These are phyloP conservation scores for Nectonema munidae DNA, from an alignment of 2,888 invertebrate genomes.

Conservation along the genomic window DNA sequence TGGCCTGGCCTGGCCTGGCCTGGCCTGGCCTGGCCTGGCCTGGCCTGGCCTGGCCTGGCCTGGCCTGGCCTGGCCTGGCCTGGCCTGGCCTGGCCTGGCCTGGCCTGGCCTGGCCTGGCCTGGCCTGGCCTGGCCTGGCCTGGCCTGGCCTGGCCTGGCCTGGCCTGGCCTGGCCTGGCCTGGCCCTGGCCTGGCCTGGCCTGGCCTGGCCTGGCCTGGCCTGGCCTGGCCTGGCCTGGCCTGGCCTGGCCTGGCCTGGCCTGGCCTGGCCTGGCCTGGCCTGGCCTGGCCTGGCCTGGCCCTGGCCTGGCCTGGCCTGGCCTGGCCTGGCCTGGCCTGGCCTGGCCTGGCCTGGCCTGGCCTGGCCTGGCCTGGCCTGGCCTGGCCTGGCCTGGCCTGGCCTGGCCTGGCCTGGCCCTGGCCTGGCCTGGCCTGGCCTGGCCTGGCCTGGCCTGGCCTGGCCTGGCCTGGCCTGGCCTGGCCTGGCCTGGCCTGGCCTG, in stretches of 20 bases:
- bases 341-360: slow-evolving; percentile 13
- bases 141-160: slow-evolving; percentile 12
- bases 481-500: slow-evolving; percentile 14
- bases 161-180: slow-evolving; percentile 13
- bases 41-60: slow-evolving; percentile 13
- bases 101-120: slow-evolving; percentile 14
- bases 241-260: slow-evolving; percentile 13
- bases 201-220: slow-evolving; percentile 16
- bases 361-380: slow-evolving; percentile 15
- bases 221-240: slow-evolving; percentile 13
- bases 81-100: slow-evolving; percentile 12
- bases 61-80: slow-evolving; percentile 13
- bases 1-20: slow-evolving; percentile 13
- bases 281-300: slow-evolving; percentile 11
- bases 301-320: slow-evolving; percentile 15
- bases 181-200: slow-evolving; percentile 11
- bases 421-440: slow-evolving; percentile 13
- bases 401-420: slow-evolving; percentile 11
- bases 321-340: slow-evolving; percentile 13
- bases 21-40: slow-evolving; percentile 13
- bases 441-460: slow-evolving; percentile 13
- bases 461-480: slow-evolving; percentile 13
- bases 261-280: slow-evolving; percentile 13
- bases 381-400: slow-evolving; percentile 15
- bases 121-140: slow-evolving; percentile 15